Evolutionary conservation across 2,797 vertebrate species (phyloP).

Genomic region (Mus caroli): DNA sequence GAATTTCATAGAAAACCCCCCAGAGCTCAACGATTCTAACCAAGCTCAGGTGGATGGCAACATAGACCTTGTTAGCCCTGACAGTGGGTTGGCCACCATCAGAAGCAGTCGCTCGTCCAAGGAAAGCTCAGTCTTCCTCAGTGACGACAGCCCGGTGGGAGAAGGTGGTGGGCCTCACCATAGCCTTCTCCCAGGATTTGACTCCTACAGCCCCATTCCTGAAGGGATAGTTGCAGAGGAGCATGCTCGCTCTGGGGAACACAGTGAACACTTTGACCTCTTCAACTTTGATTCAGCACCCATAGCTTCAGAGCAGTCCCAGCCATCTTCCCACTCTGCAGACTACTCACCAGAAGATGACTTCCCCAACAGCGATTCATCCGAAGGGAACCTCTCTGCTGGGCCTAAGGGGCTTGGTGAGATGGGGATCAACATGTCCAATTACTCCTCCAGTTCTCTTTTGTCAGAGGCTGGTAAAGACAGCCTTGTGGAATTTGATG

Average conservation of each 20-base stretch:
- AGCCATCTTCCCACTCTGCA: slow-evolving; percentile 88
- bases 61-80: slow-evolving; percentile 95
- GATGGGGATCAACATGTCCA: slow-evolving; percentile 84
- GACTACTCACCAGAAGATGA: slow-evolving; percentile 87
- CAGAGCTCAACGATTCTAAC: slow-evolving; percentile 88
- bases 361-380: slow-evolving; percentile 88
- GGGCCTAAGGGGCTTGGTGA: slow-evolving; percentile 83
- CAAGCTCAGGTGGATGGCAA: slow-evolving; percentile 90
- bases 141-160: slow-evolving; percentile 95
- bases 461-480: slow-evolving; percentile 87
- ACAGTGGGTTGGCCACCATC: slow-evolving; percentile 96
- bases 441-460: slow-evolving; percentile 88
- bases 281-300: slow-evolving; percentile 93
- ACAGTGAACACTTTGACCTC: slow-evolving; percentile 90
- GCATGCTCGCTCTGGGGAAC: slow-evolving; percentile 88
- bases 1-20: slow-evolving; percentile 91
- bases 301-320: slow-evolving; percentile 86
- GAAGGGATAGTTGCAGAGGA: slow-evolving; percentile 91
- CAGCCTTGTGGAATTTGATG: slow-evolving; percentile 90
- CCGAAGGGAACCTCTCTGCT: slow-evolving; percentile 86
- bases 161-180: slow-evolving; percentile 92
- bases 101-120: slow-evolving; percentile 97
- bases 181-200: slow-evolving; percentile 92
- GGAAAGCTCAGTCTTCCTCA: slow-evolving; percentile 97
- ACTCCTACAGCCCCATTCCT: slow-evolving; percentile 90